Conservation (phyloP, 2,113 vertebrate genomes). For the Leptodactylus fuscus region DNA sequence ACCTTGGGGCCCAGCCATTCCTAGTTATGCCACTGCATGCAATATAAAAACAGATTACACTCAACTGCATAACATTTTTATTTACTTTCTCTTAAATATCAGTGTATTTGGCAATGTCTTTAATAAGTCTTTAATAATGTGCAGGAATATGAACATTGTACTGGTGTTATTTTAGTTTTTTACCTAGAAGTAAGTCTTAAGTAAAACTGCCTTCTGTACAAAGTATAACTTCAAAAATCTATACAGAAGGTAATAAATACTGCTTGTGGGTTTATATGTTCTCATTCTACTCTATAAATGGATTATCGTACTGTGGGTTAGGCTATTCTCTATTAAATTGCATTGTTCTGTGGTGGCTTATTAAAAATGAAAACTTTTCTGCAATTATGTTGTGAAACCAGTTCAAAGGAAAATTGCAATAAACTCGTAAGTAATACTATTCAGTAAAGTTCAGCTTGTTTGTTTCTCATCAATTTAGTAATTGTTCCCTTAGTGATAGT, state of each 20-base stretch:
- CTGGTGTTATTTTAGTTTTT: not conserved
- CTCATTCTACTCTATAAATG: conserved; percentile 32
- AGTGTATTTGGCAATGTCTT: not conserved
- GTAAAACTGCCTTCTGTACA: not conserved
- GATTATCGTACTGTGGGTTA: conserved; percentile 22
- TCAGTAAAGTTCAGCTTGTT: conserved; percentile 11
- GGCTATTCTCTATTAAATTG: conserved; percentile 29
- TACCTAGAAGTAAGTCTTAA: not conserved
- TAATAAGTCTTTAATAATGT: not conserved
- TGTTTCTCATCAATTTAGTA: conserved; percentile 9
- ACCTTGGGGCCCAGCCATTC: too few species aligned
- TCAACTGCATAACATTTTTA: not conserved
- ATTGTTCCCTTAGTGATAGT: conserved; percentile 16
- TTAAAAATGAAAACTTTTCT: conserved; percentile 33
- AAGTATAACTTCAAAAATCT: not conserved
- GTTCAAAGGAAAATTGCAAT: conserved; percentile 32
- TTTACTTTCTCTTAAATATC: not conserved
- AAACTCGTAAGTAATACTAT: conserved; percentile 5
- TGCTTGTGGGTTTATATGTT: conserved; percentile 42
- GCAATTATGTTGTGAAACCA: conserved; percentile 30
- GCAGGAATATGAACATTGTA: not conserved
- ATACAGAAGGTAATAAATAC: conserved; percentile 24
- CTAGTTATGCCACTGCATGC: too few species aligned
- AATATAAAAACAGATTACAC: too few species aligned
- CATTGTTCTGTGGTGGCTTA: conserved; percentile 28